Percentiles rank a stretch among this genome's conserved stretches.
Evolutionary conservation across 2,113 vertebrate genomes (phyloP).

Genomic region (Scartelaos histophorus): DNA sequence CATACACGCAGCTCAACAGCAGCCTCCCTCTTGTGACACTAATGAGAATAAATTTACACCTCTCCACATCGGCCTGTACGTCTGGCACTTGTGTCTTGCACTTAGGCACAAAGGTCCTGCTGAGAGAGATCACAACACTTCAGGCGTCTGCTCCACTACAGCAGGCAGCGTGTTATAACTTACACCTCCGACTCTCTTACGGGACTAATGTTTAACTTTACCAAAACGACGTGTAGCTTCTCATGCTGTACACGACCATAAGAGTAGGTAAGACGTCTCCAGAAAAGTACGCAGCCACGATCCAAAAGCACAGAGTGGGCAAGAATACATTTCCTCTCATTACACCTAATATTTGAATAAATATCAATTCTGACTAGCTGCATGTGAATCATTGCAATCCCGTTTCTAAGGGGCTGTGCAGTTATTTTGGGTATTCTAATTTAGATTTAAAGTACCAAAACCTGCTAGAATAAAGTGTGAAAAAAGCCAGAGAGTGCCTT

Average conservation of each 20-base stretch:
- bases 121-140: slow-evolving; percentile 35
- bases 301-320: not conserved
- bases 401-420: not conserved
- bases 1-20: not conserved
- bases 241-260: not conserved
- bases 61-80: slow-evolving; percentile 6
- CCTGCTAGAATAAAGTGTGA: not conserved
- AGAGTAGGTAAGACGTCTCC: not conserved
- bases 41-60: slow-evolving; percentile 6
- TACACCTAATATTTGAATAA: slow-evolving; percentile 1
- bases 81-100: slow-evolving; percentile 25
- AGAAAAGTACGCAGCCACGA: not conserved
- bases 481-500: not conserved
- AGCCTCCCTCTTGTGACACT: not conserved
- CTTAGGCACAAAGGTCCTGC: slow-evolving; percentile 45
- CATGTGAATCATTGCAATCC: not conserved
- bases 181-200: slow-evolving; percentile 23
- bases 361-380: not conserved
- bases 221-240: slow-evolving; percentile 25
- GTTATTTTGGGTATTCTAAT: slow-evolving; percentile 2
- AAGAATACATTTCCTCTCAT: not conserved
- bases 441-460: not conserved
- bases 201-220: slow-evolving; percentile 49
- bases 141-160: slow-evolving; percentile 5
- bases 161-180: slow-evolving; percentile 36